Evolutionary conservation across 2,888 invertebrate species (phyloP).

Genomic region (Chalcis sispes): DNA sequence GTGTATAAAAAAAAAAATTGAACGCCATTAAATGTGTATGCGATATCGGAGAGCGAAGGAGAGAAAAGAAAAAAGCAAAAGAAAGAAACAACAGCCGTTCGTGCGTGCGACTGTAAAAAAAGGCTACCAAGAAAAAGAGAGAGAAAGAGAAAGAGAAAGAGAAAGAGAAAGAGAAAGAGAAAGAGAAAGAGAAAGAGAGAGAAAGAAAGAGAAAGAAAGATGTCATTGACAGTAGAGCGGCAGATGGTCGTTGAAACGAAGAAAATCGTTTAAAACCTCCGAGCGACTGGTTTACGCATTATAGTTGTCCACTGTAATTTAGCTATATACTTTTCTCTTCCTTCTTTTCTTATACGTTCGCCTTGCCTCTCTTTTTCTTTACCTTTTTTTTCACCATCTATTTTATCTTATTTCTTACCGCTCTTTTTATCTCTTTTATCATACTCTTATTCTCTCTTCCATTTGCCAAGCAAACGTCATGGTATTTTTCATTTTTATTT

Average conservation of each 20-base stretch:
- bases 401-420: too few species aligned
- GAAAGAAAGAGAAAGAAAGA: neutral
- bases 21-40: too few species aligned
- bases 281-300: conserved; percentile 53
- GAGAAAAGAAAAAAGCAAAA: neutral
- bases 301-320: conserved; percentile 55
- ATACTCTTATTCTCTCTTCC: too few species aligned
- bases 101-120: neutral
- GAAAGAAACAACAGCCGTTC: neutral
- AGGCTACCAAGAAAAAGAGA: conserved; percentile 25
- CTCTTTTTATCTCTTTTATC: too few species aligned
- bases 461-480: too few species aligned
- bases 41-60: too few species aligned
- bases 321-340: conserved; percentile 50
- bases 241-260: conserved; percentile 58
- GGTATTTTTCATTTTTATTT: too few species aligned
- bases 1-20: too few species aligned
- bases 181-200: conserved; percentile 10
- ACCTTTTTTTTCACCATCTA: conserved; percentile 6
- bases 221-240: conserved; percentile 45
- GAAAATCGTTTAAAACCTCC: conserved; percentile 57
- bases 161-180: conserved; percentile 14
- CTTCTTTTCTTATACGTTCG: conserved; percentile 30
- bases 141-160: conserved; percentile 19
- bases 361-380: conserved; percentile 38